phyloP scores from a whole-genome alignment of 2,797 vertebrate genomes.

The Cygnus olor region DNA sequence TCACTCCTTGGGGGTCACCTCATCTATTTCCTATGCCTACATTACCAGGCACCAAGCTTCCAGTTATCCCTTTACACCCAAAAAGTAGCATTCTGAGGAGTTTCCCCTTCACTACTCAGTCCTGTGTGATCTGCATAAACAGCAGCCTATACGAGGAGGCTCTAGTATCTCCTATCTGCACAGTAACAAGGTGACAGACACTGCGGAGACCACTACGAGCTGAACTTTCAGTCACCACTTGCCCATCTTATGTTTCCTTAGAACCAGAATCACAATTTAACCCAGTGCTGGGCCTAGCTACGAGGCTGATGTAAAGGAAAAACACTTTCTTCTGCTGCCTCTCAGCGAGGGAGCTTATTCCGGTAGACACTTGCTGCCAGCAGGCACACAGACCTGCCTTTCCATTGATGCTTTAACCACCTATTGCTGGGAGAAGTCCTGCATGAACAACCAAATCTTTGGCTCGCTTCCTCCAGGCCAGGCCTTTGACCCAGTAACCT shows the following conservation, averaged over 20 bases:
- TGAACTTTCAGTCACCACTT: neutral
- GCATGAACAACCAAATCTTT: neutral
- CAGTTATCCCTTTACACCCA: neutral
- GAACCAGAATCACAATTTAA: neutral
- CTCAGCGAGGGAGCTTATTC: neutral
- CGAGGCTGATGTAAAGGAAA: neutral
- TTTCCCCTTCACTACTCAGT: neutral
- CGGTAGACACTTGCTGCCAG: neutral
- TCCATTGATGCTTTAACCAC: rapidly evolving
- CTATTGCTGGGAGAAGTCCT: rapidly evolving
- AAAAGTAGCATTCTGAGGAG: rapidly evolving
- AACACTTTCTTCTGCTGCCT: neutral
- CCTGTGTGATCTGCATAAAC: neutral
- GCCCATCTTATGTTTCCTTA: neutral
- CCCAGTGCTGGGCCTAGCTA: neutral
- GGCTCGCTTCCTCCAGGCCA: neutral
- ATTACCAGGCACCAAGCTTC: neutral
- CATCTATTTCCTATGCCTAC: rapidly evolving
- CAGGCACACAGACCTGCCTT: neutral
- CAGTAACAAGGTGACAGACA: neutral
- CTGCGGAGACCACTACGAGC: neutral
- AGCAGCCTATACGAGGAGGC: rapidly evolving
- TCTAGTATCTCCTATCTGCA: neutral
- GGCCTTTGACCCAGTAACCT: neutral
- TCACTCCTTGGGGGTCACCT: neutral